Percentiles rank a stretch among this genome's conserved stretches.
These are phyloP conservation scores for Zosterops japonicus DNA, from an alignment of 2,113 vertebrate species.

Conservation along the genomic window DNA sequence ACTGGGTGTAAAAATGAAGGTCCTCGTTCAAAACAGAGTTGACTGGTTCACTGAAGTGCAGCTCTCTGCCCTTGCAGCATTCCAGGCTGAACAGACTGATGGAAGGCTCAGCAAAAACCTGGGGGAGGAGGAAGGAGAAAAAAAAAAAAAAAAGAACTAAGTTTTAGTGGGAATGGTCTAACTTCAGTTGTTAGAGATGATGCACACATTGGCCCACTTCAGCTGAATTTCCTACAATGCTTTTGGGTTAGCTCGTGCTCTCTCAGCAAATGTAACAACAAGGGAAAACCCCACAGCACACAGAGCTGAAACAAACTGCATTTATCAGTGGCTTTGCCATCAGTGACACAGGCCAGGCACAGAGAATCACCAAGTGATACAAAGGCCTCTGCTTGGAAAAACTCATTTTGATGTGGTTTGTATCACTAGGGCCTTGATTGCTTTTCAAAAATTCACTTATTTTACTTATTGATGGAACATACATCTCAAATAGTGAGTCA, in stretches of 20 bases:
- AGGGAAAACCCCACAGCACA: background rate
- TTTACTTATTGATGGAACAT: background rate
- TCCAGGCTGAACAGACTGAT: conserved; percentile 83
- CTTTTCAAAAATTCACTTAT: background rate
- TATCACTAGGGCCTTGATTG: background rate
- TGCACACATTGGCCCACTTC: background rate
- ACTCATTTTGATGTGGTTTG: rapidly evolving
- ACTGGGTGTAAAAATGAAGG: conserved; percentile 80
- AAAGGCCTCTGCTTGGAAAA: background rate
- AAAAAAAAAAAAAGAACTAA: background rate
- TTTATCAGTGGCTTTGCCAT: background rate
- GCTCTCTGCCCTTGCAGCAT: conserved; percentile 81
- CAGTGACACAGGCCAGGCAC: background rate
- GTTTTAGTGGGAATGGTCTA: background rate
- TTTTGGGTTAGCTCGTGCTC: background rate
- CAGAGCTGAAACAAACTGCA: background rate
- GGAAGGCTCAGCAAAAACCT: conserved; percentile 85
- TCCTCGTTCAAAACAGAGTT: conserved; percentile 76
- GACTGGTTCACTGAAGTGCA: conserved; percentile 70
- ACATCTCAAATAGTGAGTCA: background rate
- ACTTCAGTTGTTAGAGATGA: background rate
- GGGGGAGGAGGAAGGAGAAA: background rate
- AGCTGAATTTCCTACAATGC: background rate
- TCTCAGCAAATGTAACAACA: background rate
- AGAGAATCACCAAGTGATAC: background rate